A percentile compares a stretch with the other conserved stretches of the same genome.
These are phyloP conservation scores for Prolemur simus DNA, from an alignment of 2,113 vertebrate species.

Conservation along the genomic window DNA sequence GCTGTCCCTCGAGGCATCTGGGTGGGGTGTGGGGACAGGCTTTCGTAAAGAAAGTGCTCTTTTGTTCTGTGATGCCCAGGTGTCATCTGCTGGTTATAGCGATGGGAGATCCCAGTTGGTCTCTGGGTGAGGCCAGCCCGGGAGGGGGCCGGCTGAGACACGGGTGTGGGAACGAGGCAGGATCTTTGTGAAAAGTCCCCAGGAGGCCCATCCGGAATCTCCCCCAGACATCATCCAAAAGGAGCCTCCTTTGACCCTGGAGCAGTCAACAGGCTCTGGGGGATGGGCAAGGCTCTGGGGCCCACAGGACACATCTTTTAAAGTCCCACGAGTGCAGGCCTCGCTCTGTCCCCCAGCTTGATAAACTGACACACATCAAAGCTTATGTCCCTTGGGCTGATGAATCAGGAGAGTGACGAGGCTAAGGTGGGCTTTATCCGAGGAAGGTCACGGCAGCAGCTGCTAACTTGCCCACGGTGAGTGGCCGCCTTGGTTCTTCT, in stretches of 20 bases:
- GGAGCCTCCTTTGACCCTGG: neutral
- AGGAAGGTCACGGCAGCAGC: accelerated
- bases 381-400: neutral
- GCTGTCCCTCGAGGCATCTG: neutral
- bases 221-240: neutral
- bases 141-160: neutral
- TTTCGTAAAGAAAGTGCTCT: neutral
- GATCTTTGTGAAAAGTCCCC: constrained; percentile 14
- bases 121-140: neutral
- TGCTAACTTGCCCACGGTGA: accelerated
- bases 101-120: neutral
- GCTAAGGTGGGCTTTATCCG: neutral
- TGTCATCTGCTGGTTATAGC: too few relatives aligned
- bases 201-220: neutral
- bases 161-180: neutral
- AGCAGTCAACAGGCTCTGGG: neutral
- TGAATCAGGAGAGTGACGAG: neutral
- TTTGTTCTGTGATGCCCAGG: neutral
- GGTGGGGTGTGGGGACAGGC: neutral
- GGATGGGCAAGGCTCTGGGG: accelerated
- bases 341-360: neutral
- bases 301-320: neutral
- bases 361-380: neutral
- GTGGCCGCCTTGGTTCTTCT: neutral
- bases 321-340: neutral